Conservation (phyloP, 1,140 invertebrate species). For the Teleogryllus occipitalis region DNA sequence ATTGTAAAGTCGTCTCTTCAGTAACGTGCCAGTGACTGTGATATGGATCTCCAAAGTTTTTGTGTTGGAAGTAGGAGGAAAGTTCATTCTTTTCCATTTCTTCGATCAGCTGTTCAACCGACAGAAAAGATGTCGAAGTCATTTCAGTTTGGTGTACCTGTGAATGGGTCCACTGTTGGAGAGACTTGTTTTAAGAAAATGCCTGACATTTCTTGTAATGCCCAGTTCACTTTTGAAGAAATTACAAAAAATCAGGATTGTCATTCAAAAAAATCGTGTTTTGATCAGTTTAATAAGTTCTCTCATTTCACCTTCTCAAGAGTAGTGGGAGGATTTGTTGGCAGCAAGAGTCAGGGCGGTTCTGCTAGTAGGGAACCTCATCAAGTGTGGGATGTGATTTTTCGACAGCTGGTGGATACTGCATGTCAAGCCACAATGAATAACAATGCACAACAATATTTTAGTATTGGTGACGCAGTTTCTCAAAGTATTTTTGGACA, state of each 20-base stretch:
- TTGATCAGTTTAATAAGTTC: not conserved
- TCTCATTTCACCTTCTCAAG: not conserved
- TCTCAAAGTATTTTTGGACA: not conserved
- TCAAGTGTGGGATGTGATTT: conserved; percentile 12
- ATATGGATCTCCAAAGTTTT: conserved; percentile 8
- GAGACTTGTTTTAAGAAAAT: not conserved
- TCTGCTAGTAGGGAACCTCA: conserved; percentile 6
- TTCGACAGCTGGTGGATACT: not conserved
- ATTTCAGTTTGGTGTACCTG: not conserved
- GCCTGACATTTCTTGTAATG: not conserved
- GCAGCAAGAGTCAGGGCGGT: conserved; percentile 10
- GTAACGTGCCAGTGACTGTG: not conserved
- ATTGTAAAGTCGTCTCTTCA: too few species aligned
- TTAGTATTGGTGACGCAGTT: not conserved
- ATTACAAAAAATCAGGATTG: not conserved
- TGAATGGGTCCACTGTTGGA: not conserved
- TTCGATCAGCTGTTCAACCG: not conserved
- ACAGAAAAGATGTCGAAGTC: not conserved
- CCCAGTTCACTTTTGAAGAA: not conserved
- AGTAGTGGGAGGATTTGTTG: conserved; percentile 13
- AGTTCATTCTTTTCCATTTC: not conserved
- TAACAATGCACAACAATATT: not conserved
- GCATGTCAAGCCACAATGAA: not conserved
- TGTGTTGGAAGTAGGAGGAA: conserved; percentile 9
- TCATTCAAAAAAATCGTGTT: not conserved